Base-by-base conservation (phyloP, 2,113 vertebrate species). In the Seriola quinqueradiata region DNA sequence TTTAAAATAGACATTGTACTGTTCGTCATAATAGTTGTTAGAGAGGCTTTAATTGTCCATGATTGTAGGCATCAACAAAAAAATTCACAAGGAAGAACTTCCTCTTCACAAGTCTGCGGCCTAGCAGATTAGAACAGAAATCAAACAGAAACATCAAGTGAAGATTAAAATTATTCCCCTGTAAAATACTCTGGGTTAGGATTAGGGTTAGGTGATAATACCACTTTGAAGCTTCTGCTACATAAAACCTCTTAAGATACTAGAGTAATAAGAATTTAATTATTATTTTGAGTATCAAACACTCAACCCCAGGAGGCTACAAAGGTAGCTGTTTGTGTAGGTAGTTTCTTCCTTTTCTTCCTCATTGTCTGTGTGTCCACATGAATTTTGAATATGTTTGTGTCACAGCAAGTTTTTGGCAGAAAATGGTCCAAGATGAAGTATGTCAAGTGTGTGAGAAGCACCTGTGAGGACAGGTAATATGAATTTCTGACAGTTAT, bases 401-500 rank as follows among this genome's bases (percentile, higher is more conserved):
- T 66, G 21, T 25, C 19, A 77, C 64, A 25, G 40, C 63, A 48
- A 10, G 5, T 0, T 68, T 36, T 65, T 19, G 40, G 55, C 38
- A 74, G 32, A 52, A 59, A 52, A 52, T 46, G 17, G 7, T 55
- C 44, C 2, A 8, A 28, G 34, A 10, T 46, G 1, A 25, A 40
- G 14, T 14, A 60, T 72, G 68, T 77, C 6, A 61, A 40, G 8
- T 74, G 54, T 74, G 55, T 61, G 23, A 48, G 66, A 59, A 65
- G 52, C 28, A 36, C 54, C n/a, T 54, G 34, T 44, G 46, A 34
- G 6, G 12, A 44, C 55, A 23, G 23, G 8, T 32, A 55, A 19
- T 12, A 17, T 61, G 46, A 38, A 61, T 36, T 19, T 75, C 19
- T 66, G 58, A 7, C 14, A 7, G 1, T 36, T 38, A 12, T 12